Percentiles rank a stretch among this genome's conserved stretches.
phyloP scores from a whole-genome alignment of 2,797 vertebrate genomes.

The Hyperoplus lanceolatus region DNA sequence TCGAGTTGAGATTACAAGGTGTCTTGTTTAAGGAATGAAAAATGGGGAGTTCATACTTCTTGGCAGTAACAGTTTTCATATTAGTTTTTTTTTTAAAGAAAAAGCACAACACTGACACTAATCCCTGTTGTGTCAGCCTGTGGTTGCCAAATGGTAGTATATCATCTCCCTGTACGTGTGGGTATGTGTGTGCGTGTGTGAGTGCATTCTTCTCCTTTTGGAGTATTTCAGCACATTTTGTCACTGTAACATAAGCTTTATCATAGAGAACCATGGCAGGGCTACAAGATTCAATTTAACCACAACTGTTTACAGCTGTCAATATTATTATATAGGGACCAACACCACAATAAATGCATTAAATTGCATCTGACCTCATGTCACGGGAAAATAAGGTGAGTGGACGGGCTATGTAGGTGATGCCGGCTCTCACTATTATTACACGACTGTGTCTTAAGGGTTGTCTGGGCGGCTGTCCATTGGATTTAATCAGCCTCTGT shows the following conservation, averaged over 20 bases:
- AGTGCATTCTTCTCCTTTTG: conserved; percentile 72
- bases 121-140: conserved; percentile 81
- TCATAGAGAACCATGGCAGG: conserved; percentile 71
- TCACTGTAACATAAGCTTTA: conserved; percentile 81
- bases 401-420: conserved; percentile 82
- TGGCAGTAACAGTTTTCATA: conserved; percentile 73
- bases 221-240: conserved; percentile 74
- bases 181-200: conserved; percentile 38
- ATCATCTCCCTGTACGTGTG: conserved; percentile 67
- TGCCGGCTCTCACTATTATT: conserved; percentile 83
- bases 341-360: conserved; percentile 87
- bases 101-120: conserved; percentile 70
- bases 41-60: conserved; percentile 61
- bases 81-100: conserved; percentile 70
- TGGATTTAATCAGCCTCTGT: conserved; percentile 89
- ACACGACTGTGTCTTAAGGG: conserved; percentile 87
- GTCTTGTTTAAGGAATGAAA: conserved; percentile 69
- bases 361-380: conserved; percentile 86
- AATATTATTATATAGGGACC: conserved; percentile 78
- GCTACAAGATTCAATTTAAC: conserved; percentile 83
- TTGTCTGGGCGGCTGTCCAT: conserved; percentile 84
- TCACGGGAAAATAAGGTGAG: conserved; percentile 84
- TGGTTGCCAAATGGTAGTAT: conserved; percentile 81
- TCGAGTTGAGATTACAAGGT: conserved; percentile 63
- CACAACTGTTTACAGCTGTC: conserved; percentile 86